These are phyloP conservation scores for Hippoglossus hippoglossus DNA, from an alignment of 2,797 vertebrate species.

Conservation along the genomic window DNA sequence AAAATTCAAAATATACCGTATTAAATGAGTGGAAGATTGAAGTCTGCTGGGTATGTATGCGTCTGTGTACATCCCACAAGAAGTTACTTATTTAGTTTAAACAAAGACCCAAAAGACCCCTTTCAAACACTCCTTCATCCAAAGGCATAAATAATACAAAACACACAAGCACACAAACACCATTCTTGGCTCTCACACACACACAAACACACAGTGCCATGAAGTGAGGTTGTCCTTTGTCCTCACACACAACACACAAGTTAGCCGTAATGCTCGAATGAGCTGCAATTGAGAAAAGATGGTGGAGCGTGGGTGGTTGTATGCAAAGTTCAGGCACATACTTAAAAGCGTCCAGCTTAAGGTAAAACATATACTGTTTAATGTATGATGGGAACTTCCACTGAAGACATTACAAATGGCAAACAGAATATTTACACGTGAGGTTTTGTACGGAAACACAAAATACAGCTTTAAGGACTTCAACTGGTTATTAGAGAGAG, in stretches of 20 bases:
- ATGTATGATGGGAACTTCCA: conserved; percentile 21
- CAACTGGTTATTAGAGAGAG: conserved; percentile 14
- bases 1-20: neutral
- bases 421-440: conserved; percentile 34
- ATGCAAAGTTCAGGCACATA: conserved; percentile 17
- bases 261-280: conserved; percentile 40
- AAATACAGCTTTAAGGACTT: conserved; percentile 21
- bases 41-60: neutral
- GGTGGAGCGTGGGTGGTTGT: conserved; percentile 24
- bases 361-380: conserved; percentile 46
- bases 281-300: conserved; percentile 53
- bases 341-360: conserved; percentile 18
- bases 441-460: conserved; percentile 13
- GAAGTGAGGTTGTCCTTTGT: conserved; percentile 41
- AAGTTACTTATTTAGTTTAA: conserved; percentile 62
- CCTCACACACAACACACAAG: conserved; percentile 35
- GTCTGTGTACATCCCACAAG: conserved; percentile 14
- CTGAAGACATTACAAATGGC: conserved; percentile 24
- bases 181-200: conserved; percentile 41
- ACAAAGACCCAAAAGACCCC: conserved; percentile 44
- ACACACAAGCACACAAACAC: conserved; percentile 56
- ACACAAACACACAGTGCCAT: conserved; percentile 39
- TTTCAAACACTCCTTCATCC: conserved; percentile 44
- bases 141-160: conserved; percentile 67
- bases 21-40: conserved; percentile 14